Percentiles rank a stretch among this genome's conserved stretches.
Evolutionary conservation across 2,797 vertebrate species (phyloP).

Genomic region (Mallotus villosus): DNA sequence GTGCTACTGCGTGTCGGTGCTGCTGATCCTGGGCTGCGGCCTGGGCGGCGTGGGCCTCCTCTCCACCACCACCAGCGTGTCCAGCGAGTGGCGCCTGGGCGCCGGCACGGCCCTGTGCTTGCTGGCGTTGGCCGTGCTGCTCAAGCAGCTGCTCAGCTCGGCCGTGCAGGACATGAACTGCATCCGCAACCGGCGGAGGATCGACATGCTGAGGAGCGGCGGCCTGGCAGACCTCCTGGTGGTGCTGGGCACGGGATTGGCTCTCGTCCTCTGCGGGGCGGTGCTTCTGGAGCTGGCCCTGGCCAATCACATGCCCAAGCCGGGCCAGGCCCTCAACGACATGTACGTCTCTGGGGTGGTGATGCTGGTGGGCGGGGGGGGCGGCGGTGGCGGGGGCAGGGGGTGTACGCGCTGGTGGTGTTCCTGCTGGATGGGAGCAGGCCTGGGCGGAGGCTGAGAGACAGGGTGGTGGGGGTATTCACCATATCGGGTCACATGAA

Average conservation of each 20-base stretch:
- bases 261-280: constrained; percentile 84
- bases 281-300: constrained; percentile 85
- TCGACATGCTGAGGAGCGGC: constrained; percentile 90
- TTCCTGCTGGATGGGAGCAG: constrained; percentile 70
- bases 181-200: constrained; percentile 84
- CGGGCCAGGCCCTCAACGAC: constrained; percentile 81
- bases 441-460: constrained; percentile 63
- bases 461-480: constrained; percentile 79
- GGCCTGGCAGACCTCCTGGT: constrained; percentile 87
- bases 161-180: constrained; percentile 99
- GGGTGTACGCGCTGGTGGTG: constrained; percentile 64
- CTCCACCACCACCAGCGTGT: constrained; percentile 93
- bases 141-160: constrained; percentile 96
- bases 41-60: constrained; percentile 89
- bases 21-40: constrained; percentile 88
- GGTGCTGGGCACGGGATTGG: constrained; percentile 83
- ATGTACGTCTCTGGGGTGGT: constrained; percentile 92
- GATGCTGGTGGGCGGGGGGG: constrained; percentile 79
- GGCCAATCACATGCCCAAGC: constrained; percentile 78
- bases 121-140: constrained; percentile 87
- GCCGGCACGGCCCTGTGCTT: constrained; percentile 89
- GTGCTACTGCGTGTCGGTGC: constrained; percentile 87
- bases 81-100: constrained; percentile 92
- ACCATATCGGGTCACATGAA: constrained; percentile 87
- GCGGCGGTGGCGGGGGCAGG: constrained; percentile 77